Base-by-base conservation (phyloP, 2,888 invertebrate species). In the Polymixis flavicincta region DNA sequence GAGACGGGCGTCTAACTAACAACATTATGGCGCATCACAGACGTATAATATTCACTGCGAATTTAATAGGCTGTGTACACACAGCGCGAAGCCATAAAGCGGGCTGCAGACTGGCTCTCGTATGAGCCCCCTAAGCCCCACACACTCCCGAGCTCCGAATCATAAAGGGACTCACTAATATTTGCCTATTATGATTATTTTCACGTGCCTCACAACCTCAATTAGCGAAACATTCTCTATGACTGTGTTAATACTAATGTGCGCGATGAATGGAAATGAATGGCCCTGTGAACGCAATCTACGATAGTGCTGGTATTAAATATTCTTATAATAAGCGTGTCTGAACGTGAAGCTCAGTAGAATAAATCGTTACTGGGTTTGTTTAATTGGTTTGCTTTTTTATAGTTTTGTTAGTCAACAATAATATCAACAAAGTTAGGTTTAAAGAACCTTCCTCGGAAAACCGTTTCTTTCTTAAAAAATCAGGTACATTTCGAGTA, bases 101-200 rank as follows among this genome's bases (percentile, higher is more conserved):
- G 87, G 86, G 77, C 87, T 86, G 84, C 90, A 90, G 89, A 87
- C 87, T 80, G 83, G 84, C 88, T 86, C 80, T 78, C 83, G 22
- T 69, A n/a, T 68, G 86, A 86, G 90, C 88, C 89, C 69, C 86
- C 78, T 78, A 90, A 92, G 92, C 90, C 91, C 85, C 86, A 74
- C 84, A 79, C 80, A 82, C 66, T 66, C 32, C 60, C 60, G 60
- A 54, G 55, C 66, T 28, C 17, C 17, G 81, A 85, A 84, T 83
- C 85, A 90, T 90, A 91, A 90, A 92, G 90, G 89, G 93, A 92
- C 92, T 92, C 88, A 89, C 90, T 92, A 91, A 92, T 93, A 93
- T 93, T 93, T 93, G 89, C 90, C 76, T 85, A 86, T 89, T 87
- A 89, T 85, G 88, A 90, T 92, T 87, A 87, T 90, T 92, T 90